These are phyloP conservation scores for Chaetops frenatus DNA, from an alignment of 2,113 vertebrate species.

Conservation along the genomic window DNA sequence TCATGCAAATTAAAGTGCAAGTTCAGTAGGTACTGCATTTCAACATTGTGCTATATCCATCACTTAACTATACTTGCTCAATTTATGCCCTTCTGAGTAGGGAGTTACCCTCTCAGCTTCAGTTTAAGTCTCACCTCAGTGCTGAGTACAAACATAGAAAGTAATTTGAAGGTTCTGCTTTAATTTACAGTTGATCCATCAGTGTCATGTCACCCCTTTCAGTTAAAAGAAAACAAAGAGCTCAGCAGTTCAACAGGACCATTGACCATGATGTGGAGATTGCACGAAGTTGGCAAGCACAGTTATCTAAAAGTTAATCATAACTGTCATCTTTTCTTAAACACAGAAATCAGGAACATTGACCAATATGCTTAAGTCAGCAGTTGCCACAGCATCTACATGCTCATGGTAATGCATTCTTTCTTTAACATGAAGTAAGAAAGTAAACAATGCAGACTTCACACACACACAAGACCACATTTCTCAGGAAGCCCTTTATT, in stretches of 20 bases:
- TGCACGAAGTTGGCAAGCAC: background rate
- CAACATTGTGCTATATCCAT: background rate
- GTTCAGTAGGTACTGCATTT: background rate
- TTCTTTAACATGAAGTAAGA: background rate
- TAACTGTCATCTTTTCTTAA: background rate
- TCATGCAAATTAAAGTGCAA: background rate
- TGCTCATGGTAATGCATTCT: background rate
- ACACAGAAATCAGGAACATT: background rate
- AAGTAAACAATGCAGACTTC: background rate
- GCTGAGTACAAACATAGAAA: background rate
- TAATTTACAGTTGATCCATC: background rate
- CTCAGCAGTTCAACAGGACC: background rate
- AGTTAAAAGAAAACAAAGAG: background rate
- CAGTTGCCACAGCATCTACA: background rate
- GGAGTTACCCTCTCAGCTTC: background rate
- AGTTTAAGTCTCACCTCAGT: background rate
- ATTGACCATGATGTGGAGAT: background rate
- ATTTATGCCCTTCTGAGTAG: background rate
- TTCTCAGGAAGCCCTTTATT: slow-evolving; percentile 77
- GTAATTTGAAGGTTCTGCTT: background rate
- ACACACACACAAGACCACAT: slow-evolving; percentile 36
- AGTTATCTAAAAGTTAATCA: background rate
- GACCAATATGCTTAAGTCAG: background rate
- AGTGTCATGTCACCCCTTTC: background rate
- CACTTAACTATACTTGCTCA: background rate